phyloP scores from a whole-genome alignment of 2,888 invertebrate genomes.

The Volucella bombylans region DNA sequence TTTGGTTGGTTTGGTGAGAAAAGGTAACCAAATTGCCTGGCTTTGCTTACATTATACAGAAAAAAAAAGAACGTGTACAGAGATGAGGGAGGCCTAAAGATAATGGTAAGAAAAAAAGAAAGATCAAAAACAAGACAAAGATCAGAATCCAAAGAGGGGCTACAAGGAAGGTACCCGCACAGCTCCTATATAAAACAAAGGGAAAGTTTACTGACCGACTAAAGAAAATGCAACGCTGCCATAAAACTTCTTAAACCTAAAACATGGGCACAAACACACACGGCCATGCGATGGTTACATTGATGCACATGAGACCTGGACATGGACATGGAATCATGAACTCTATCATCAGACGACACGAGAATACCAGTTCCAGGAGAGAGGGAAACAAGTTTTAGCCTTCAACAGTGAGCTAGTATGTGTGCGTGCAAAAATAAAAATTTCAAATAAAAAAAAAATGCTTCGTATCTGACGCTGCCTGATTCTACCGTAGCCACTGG shows the following conservation, averaged over 20 bases:
- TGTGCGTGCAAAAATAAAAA: constrained; percentile 35
- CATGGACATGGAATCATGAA: background rate
- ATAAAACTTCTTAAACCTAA: constrained; percentile 52
- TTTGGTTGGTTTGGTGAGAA: background rate
- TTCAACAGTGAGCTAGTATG: constrained; percentile 3
- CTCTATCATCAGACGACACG: background rate
- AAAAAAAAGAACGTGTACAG: background rate
- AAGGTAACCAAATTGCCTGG: constrained; percentile 48
- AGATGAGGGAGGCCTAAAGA: background rate
- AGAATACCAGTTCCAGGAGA: background rate
- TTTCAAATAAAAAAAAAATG: background rate
- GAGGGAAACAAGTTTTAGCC: constrained; percentile 61
- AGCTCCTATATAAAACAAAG: constrained; percentile 63
- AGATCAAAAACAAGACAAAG: background rate
- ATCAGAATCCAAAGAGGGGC: background rate
- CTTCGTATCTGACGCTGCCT: constrained; percentile 2
- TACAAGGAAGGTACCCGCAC: constrained; percentile 3
- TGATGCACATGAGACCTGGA: too few species aligned
- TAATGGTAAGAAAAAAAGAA: background rate
- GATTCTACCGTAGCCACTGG: background rate
- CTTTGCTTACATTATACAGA: constrained; percentile 20
- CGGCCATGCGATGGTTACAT: too few species aligned
- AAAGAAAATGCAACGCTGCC: constrained; percentile 39
- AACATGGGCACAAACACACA: constrained; percentile 37
- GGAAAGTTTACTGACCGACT: constrained; percentile 72